Evolutionary conservation across 2,888 invertebrate genomes (phyloP).

Genomic region (Pterostichus niger): DNA sequence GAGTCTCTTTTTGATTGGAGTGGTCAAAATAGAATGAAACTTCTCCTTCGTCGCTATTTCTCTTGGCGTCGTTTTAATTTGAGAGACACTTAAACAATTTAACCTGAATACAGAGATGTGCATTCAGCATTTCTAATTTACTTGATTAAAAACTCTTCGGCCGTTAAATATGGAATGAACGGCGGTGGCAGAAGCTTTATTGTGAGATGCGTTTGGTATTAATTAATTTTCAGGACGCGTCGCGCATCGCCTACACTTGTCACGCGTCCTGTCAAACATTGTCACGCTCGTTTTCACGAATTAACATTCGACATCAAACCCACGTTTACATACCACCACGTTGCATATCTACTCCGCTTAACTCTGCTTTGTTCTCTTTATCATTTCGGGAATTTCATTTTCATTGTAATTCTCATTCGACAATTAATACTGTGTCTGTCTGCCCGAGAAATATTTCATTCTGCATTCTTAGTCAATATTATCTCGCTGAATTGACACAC

Average conservation of each 20-base stretch:
- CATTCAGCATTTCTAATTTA: slow-evolving; percentile 73
- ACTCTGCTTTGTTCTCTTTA: slow-evolving; percentile 51
- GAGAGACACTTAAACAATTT: slow-evolving; percentile 29
- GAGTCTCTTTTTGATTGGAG: no score
- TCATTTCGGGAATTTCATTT: slow-evolving; percentile 42
- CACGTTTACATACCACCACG: slow-evolving; percentile 26
- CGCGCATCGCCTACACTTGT: slow-evolving; percentile 73
- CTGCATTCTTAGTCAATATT: slow-evolving; percentile 1
- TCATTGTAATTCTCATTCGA: slow-evolving; percentile 25
- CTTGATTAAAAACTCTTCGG: slow-evolving; percentile 75
- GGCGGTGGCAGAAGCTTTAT: slow-evolving; percentile 54
- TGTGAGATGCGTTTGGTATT: slow-evolving; percentile 69
- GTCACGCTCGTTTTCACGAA: slow-evolving; percentile 72
- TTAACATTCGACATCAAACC: slow-evolving; percentile 70
- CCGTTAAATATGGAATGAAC: slow-evolving; percentile 75
- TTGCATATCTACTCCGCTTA: slow-evolving; percentile 35
- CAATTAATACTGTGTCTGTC: slow-evolving; percentile 44
- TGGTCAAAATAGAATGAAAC: no score
- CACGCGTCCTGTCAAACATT: slow-evolving; percentile 74
- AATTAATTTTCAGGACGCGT: slow-evolving; percentile 74
- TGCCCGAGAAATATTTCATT: slow-evolving; percentile 12
- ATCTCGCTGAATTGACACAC: neutral
- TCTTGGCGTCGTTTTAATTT: neutral
- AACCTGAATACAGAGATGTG: slow-evolving; percentile 45
- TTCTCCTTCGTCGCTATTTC: neutral